Base-by-base conservation (phyloP, 2,797 vertebrate genomes). In the Meda fulgida region DNA sequence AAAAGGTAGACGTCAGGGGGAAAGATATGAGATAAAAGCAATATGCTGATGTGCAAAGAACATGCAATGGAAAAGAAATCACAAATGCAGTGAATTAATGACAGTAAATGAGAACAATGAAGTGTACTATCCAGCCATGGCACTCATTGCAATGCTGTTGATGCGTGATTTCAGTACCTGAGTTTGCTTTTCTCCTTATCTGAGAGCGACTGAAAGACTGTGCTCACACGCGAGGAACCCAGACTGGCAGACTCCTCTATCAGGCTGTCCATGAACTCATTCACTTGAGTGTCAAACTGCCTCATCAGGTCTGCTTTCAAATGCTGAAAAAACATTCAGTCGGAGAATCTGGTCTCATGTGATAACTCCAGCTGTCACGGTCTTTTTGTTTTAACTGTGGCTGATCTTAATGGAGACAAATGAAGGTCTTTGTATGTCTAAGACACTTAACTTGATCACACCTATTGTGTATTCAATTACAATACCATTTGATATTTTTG, bases 221-320 rank as follows among this genome's bases (percentile, higher is more conserved):
- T 90, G 1, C 95, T 67, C 58, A 94, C 83, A 8, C 95, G 90
- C 0, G 94, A 92, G 21, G 94, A 93, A 81, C 97, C 97, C 88
- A 98, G 88, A 23, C 92, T 91, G 0, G 94, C 89, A 0, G 97
- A 96, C 89, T 97, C 97, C 78, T 98, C 97, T 23, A 98, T 96
- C 55, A 99, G 95, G 90, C 92, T 95, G 91, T 97, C 97, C 90
- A 99, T 94, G 89, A 99, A 97, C 86, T 98, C 96, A 79, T 93
- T 96, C 89, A 99, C 96, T 87, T 98, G 97, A 88, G 91, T 94
- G 89, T 98, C 96, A 70, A 99, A 95, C 89, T 97, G 97, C 87
- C 95, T 96, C 95, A 99, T 95, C 92, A 99, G 94, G 89, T 95
- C 95, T 60, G 91, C 95, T 92, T 98, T 99, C 91, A 99, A 86